Base-by-base conservation (phyloP, 2,888 invertebrate genomes). In the Ochropleura plecta region DNA sequence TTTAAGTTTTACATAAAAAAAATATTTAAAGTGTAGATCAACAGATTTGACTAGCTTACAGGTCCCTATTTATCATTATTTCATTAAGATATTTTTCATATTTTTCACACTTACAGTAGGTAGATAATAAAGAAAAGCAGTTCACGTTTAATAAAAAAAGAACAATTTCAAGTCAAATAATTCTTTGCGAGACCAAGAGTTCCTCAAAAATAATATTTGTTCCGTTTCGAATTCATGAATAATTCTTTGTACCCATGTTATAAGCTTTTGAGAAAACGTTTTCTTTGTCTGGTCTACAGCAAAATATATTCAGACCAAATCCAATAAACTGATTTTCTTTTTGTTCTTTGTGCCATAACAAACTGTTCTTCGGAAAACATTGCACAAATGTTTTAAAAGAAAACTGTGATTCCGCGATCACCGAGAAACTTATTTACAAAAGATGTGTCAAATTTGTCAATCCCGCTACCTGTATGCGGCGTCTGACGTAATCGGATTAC, bases 401-500 rank as follows among this genome's bases (percentile, higher is more conserved):
- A 71, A 70, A 70, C 57, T 70, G 30, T 68, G 53, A 74, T 64
- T 65, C 57, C 18, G n/a, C n/a, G 60, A 71, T 62, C 53, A 49
- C 20, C 10, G 12, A 14, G 46, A 70, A 86, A 77, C 55, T 65
- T 81, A 81, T 82, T 65, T 69, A 30, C 49, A 70, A 66, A 71
- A 76, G 66, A 65, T 69, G 73, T 69, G 70, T 79, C 65, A 74
- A 67, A 79, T 68, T 70, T 84, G 55, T 77, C 85, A 77, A 81
- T 69, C 70, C 51, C 57, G 44, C 67, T 78, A 81, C 77, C 78
- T 80, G 70, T 60, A 68, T 59, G 83, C 49, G 64, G 51, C 44
- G 40, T 44, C 66, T 68, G 66, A 51, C 76, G 64, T 89, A 89
- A 89, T 88, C 86, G 66, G 78, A 78, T 88, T 86, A 88, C 74